Base-by-base conservation (phyloP, 2,797 vertebrate genomes). In the Pangasius sanitwongsei region DNA sequence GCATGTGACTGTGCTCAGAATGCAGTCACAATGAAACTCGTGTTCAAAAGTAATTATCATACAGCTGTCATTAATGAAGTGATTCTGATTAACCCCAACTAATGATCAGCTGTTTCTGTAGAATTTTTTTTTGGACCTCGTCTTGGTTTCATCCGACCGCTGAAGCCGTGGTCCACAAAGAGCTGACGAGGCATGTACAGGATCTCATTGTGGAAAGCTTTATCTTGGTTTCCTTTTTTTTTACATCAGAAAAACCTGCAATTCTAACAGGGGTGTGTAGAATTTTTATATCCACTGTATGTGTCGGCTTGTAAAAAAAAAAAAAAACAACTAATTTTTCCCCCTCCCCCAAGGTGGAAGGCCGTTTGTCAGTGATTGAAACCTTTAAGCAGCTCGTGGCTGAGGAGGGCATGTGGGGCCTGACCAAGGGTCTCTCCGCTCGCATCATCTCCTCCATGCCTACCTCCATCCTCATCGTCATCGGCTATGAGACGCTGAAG, bases 401-500 rank as follows among this genome's bases (percentile, higher is more conserved):
- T 0, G 98, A 99, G 92, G 98, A 99, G 89, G 98, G 98, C 0
- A 94, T 94, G 50, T 98, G 98, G 97, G 98, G 98, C 20, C 88
- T 99, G 91, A 98, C 97, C 11, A 99, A 99, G 94, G 98, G 98
- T 48, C 97, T 99, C 63, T 99, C 98, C 0, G 98, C 98, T 1
- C 97, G 98, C 75, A 98, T 99, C 94, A 98, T 99, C 92, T 98
- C 98, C 0, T 97, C 98, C 90, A 97, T 96, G 0, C 98, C 98
- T 44, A 99, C 98, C 0, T 97, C 98, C 93, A 97, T 99, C 0
- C 98, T 99, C 94, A 98, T 99, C n/a, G 98, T 99, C 91, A 97
- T 99, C 57, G 98, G 98, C 0, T 99, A 99, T 0, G 98, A 99
- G 92, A 98, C 97, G 0, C 96, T 99, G 65, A 99, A 99, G 95